phyloP scores from a whole-genome alignment of 2,797 vertebrate genomes.

The Myiotriccus ornatus region DNA sequence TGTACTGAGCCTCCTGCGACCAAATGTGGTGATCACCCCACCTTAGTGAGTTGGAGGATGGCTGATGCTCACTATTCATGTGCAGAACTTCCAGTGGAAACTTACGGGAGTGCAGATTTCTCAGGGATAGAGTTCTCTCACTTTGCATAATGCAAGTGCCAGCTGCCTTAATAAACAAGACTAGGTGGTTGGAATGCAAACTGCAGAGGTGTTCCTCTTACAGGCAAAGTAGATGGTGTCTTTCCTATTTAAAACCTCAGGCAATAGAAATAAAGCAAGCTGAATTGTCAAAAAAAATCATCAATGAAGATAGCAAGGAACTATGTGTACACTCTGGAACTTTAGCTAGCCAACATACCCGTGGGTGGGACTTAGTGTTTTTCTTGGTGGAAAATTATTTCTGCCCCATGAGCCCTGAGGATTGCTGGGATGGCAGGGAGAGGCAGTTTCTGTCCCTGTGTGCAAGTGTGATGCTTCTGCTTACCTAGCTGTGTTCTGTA shows the following conservation, averaged over 20 bases:
- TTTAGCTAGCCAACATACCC: not conserved
- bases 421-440: not conserved
- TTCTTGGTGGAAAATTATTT: not conserved
- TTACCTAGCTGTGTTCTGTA: not conserved
- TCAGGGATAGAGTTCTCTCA: not conserved
- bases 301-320: not conserved
- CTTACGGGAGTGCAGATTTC: not conserved
- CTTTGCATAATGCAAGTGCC: not conserved
- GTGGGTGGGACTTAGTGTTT: accelerated
- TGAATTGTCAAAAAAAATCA: not conserved
- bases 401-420: not conserved
- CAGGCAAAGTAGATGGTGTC: not conserved
- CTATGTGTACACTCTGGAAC: not conserved
- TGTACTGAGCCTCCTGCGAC: not conserved
- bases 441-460: not conserved
- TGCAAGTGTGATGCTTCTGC: not conserved
- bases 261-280: not conserved
- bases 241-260: not conserved
- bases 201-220: not conserved
- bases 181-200: not conserved
- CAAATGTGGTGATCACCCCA: not conserved
- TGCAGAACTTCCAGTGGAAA: not conserved
- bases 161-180: not conserved
- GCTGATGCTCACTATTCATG: not conserved
- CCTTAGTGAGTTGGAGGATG: not conserved